Evolutionary conservation across 2,888 invertebrate species (phyloP).

Genomic region (Drosophila villosipedis): DNA sequence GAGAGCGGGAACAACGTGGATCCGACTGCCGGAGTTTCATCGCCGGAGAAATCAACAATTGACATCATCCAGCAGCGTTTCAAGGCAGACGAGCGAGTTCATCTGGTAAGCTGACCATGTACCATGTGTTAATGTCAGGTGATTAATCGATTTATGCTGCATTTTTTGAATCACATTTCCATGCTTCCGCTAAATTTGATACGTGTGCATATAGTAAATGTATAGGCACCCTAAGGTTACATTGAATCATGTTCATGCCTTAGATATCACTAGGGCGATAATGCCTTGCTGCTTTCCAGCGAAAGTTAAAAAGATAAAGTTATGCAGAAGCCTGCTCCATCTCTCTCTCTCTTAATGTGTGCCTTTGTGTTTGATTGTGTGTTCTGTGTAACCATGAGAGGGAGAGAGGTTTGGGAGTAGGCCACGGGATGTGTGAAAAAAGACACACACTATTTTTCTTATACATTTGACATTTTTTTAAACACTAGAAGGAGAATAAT

Average conservation of each 20-base stretch:
- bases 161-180: slow-evolving; percentile 12
- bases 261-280: slow-evolving; percentile 18
- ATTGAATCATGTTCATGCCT: slow-evolving; percentile 5
- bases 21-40: slow-evolving; percentile 16
- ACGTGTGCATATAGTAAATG: slow-evolving; percentile 2
- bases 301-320: background rate
- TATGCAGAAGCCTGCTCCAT: background rate
- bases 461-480: background rate
- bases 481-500: background rate
- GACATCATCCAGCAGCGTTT: slow-evolving; percentile 83
- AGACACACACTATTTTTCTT: background rate
- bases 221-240: slow-evolving; percentile 5
- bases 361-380: background rate
- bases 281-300: background rate
- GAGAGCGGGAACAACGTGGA: slow-evolving; percentile 29
- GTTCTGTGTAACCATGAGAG: background rate
- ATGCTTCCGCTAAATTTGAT: background rate
- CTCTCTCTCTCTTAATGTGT: background rate
- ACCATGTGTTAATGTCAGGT: background rate
- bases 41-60: slow-evolving; percentile 46
- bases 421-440: background rate
- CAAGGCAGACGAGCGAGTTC: slow-evolving; percentile 82
- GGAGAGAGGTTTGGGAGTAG: background rate
- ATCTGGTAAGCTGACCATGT: slow-evolving; percentile 73
- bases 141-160: slow-evolving; percentile 26